Percentiles rank a stretch among this genome's conserved stretches.
phyloP scores from a whole-genome alignment of 2,113 vertebrate species.

The Lates calcarifer region DNA sequence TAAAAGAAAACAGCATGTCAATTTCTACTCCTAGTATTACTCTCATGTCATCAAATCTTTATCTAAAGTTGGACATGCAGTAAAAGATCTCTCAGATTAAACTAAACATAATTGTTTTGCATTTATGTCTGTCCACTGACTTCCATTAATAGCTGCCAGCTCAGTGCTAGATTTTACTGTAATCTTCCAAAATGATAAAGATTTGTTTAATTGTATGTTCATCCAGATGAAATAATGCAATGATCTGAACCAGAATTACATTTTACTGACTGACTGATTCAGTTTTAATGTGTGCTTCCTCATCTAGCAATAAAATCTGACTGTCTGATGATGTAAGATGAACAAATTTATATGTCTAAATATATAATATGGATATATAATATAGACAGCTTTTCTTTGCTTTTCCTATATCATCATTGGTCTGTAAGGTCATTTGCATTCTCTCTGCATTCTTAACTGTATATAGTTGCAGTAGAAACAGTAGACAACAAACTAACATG shows the following conservation, averaged over 20 bases:
- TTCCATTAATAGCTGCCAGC: no score
- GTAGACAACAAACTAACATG: constrained; percentile 25
- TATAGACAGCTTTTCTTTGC: neutral
- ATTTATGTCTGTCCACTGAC: neutral
- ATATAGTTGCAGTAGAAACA: neutral
- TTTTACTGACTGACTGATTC: neutral
- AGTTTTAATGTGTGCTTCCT: neutral
- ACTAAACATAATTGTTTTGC: neutral
- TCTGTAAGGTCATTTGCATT: neutral
- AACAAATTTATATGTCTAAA: neutral
- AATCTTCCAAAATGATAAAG: neutral
- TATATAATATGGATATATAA: neutral
- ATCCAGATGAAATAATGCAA: neutral
- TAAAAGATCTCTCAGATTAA: neutral
- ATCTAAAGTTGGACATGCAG: neutral
- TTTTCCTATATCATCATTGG: neutral
- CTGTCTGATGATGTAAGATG: neutral
- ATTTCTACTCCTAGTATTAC: neutral
- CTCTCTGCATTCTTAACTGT: neutral
- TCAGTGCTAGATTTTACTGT: neutral
- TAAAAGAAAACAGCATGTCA: neutral
- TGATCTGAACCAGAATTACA: neutral
- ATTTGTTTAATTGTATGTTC: neutral
- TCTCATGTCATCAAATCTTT: neutral
- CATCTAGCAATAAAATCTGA: neutral